phyloP scores from a whole-genome alignment of 2,888 invertebrate genomes.

The Drosophila austrosaltans region DNA sequence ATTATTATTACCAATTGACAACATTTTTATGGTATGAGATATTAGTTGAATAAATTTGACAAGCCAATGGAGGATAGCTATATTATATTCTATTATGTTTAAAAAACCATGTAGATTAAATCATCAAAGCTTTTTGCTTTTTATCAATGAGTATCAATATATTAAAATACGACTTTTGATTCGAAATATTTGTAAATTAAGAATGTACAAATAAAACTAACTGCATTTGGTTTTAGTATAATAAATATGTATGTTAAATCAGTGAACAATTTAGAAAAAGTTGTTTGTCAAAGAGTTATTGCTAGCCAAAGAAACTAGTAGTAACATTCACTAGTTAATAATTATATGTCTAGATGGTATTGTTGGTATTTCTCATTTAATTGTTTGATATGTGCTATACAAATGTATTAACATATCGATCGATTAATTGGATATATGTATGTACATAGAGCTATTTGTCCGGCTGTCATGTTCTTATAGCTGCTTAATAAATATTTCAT shows the following conservation, averaged over 20 bases:
- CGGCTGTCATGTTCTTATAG: conserved; percentile 53
- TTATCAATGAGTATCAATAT: too few species aligned
- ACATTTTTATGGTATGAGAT: neutral
- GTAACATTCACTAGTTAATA: neutral
- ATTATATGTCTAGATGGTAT: neutral
- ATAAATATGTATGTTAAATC: too few species aligned
- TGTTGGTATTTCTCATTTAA: neutral
- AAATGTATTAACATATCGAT: conserved; percentile 12
- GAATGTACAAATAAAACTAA: too few species aligned
- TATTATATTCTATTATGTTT: neutral
- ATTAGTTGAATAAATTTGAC: too few species aligned
- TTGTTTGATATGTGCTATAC: neutral
- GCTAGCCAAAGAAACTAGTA: too few species aligned
- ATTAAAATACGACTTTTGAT: too few species aligned
- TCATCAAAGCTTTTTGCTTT: too few species aligned
- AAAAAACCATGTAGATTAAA: too few species aligned
- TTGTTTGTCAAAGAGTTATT: too few species aligned
- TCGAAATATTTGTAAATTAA: too few species aligned
- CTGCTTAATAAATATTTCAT: conserved; percentile 71
- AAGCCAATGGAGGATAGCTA: neutral
- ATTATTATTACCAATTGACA: neutral
- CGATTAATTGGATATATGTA: conserved; percentile 26
- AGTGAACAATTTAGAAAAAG: too few species aligned
- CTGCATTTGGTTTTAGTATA: too few species aligned
- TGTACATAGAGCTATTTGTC: conserved; percentile 4